Conservation (phyloP, 2,113 vertebrate species). For the Apteryx mantelli region DNA sequence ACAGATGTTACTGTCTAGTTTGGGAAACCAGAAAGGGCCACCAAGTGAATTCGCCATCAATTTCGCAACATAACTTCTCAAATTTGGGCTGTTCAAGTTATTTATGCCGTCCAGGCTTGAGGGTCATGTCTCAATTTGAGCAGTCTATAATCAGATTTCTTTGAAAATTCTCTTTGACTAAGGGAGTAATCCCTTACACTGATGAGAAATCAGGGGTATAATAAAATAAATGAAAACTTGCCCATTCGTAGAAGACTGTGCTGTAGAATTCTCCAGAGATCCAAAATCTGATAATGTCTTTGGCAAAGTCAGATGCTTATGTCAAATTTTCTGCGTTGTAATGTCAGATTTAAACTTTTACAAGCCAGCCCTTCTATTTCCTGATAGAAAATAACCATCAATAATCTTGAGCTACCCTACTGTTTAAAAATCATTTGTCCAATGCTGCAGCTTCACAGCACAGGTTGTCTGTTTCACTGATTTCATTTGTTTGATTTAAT, state of each 20-base stretch:
- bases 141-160: conserved; percentile 7
- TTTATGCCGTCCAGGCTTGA: background rate
- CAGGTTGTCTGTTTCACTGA: background rate
- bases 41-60: background rate
- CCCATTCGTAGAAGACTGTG: background rate
- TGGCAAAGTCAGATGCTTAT: background rate
- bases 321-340: background rate
- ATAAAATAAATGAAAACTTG: conserved; percentile 14
- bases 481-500: background rate
- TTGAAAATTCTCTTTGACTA: background rate
- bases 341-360: background rate
- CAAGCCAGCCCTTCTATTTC: background rate
- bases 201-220: background rate
- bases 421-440: background rate
- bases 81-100: background rate
- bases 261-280: background rate
- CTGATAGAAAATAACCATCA: background rate
- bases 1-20: background rate
- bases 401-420: background rate
- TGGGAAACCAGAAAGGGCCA: background rate
- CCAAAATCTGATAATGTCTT: background rate
- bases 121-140: background rate
- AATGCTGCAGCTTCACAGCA: background rate
- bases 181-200: background rate
- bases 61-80: background rate